Evolutionary conservation across 2,888 invertebrate genomes (phyloP), one percentile per base, ranked within the genome.

Genomic region (Cartodere bifasciata): DNA sequence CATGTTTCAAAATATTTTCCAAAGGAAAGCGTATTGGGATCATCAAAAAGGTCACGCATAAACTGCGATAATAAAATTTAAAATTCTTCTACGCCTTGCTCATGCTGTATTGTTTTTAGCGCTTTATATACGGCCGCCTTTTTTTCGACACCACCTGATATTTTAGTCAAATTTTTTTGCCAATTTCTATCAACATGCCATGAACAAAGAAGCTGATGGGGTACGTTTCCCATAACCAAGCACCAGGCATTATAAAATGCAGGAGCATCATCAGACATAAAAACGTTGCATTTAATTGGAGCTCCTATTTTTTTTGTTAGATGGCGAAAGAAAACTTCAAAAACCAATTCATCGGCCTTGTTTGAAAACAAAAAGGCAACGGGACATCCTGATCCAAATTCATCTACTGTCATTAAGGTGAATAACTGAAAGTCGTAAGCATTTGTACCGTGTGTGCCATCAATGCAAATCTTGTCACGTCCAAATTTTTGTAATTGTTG

Each of bases 111-210:
- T n/a, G n/a, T 29, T 21, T 31, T 28, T 9, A 45, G 16, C 11
- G 36, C 21, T 27, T 42, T 40, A 25, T 40, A 43, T 7, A 36
- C 31, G n/a, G 32, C 12, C 17, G 34, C 16, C 31, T 40, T 41
- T 14, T 31, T 35, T 16, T 38, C 34, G 3, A 13, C 23, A n/a
- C 37, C 36, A 12, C 26, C 25, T n/a, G n/a, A n/a, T 21, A 43
- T 36, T 42, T 42, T 46, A 10, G 12, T 21, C 15, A 44, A 32
- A 9, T 42, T 28, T 10, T 34, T 32, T 11, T 36, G 16, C 44
- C 45, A 46, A 16, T 35, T 34, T 23, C 38, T 28, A 20, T 39
- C 39, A 10, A 46, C 37, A 31, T 46, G 44, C 46, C 44, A 47
- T 4, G 38, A 23, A 29, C 41, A 44, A 3, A 42, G 23, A n/a